Conservation (phyloP, 2,113 vertebrate genomes). For the Pipra filicauda region DNA sequence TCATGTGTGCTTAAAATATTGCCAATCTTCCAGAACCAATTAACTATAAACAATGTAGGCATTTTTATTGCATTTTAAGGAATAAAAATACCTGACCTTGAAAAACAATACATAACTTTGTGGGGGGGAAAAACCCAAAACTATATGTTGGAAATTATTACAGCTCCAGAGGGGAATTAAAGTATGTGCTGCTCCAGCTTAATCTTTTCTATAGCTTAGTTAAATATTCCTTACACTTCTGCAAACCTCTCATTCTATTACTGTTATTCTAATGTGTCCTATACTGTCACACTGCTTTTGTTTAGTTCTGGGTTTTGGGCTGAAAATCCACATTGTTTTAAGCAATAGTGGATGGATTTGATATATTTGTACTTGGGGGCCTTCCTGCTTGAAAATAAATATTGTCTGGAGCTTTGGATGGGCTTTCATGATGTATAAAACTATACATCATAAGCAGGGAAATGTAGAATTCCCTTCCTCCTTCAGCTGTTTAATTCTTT, state of each 20-base stretch:
- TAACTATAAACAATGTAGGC: not conserved
- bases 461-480: not conserved
- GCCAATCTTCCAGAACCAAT: not conserved
- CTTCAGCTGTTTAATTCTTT: not conserved
- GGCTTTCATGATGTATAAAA: not conserved
- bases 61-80: not conserved
- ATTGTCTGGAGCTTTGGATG: not conserved
- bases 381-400: not conserved
- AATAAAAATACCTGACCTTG: not conserved
- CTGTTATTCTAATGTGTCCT: not conserved
- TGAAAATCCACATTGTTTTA: not conserved
- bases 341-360: not conserved
- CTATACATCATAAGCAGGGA: not conserved
- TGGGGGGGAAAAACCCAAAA: not conserved
- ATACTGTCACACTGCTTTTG: not conserved
- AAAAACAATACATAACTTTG: not conserved
- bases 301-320: not conserved
- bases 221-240: not conserved
- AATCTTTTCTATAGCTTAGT: not conserved
- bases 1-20: not conserved
- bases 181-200: not conserved
- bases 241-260: not conserved
- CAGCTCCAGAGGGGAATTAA: not conserved
- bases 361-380: fast-evolving
- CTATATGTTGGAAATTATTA: not conserved